phyloP scores from a whole-genome alignment of 1,140 invertebrate genomes.

The Drosophila nigrodunni region DNA sequence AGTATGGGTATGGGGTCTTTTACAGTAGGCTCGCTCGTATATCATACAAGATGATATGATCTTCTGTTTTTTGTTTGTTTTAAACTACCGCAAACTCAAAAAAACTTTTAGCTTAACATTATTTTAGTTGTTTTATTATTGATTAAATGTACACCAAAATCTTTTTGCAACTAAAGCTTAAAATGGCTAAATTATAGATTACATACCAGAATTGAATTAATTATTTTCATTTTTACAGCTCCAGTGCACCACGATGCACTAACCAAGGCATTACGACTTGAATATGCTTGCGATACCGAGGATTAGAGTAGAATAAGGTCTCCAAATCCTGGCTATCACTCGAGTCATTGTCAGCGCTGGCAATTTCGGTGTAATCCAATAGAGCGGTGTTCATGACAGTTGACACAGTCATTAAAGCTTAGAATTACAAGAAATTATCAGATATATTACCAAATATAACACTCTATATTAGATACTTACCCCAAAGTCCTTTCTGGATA shows the following conservation, averaged over 20 bases:
- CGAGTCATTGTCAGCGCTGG: too few relatives aligned
- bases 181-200: background rate
- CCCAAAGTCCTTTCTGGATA: conserved; percentile 57
- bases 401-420: conserved; percentile 46
- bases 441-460: background rate
- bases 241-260: conserved; percentile 54
- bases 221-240: background rate
- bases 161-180: too few relatives aligned
- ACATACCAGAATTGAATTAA: background rate
- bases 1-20: too few relatives aligned
- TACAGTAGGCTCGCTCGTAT: too few relatives aligned
- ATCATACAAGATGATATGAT: too few relatives aligned
- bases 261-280: conserved; percentile 69
- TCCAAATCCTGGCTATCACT: too few relatives aligned
- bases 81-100: too few relatives aligned
- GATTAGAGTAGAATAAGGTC: conserved; percentile 28
- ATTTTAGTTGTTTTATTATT: background rate
- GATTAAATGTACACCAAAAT: too few relatives aligned
- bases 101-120: background rate
- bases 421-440: background rate
- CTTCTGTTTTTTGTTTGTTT: too few relatives aligned
- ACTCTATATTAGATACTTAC: conserved; percentile 29
- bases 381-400: conserved; percentile 53
- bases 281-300: conserved; percentile 64
- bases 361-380: too few relatives aligned